Evolutionary conservation across 2,888 invertebrate genomes (phyloP), one percentile per base, ranked within the genome.

Genomic region (Subacronicta megacephala): DNA sequence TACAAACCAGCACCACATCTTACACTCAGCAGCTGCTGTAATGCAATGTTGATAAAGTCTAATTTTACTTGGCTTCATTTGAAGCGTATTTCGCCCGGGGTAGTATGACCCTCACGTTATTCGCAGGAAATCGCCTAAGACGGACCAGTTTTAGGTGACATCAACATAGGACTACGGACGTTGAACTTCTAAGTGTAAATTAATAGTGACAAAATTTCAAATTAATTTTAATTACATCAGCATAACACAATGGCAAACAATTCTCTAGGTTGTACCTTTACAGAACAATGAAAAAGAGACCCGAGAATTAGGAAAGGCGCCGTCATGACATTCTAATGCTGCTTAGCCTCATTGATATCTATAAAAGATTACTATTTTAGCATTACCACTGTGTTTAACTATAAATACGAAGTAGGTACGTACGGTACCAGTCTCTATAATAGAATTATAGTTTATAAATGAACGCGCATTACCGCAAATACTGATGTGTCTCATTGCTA

Each of bases 121-220:
- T 67, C 75, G 64, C 80, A 88, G 90, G 90, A 90, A 89, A 87
- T 87, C 82, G 85, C 79, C 78, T 78, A 87, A 90, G 90, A 89
- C 84, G 78, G 68, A 72, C 77, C 80, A 84, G 87, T 86, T 85
- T 83, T 80, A 69, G 72, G 74, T 74, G 69, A 59, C 66, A 70
- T 75, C 62, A 64, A 62, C 74, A 68, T 58, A 33, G 46, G 17
- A 56, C 56, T 33, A 18, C 35, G 58, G 46, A 63, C 59, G 62
- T 43, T 56, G 38, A 35, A 57, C 55, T 53, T 38, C 50, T 51
- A 10, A 49, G 52, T 35, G 55, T 62, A 42, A 50, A 51, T 49
- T 61, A 47, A 42, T 57, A 56, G 47, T 56, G 43, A 62, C 29
- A 51, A 46, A n/a, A 50, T 42, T 38, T 52, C 15, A 41, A 62